Conservation (phyloP, 2,888 invertebrate species). For the Branchellion lobata region DNA sequence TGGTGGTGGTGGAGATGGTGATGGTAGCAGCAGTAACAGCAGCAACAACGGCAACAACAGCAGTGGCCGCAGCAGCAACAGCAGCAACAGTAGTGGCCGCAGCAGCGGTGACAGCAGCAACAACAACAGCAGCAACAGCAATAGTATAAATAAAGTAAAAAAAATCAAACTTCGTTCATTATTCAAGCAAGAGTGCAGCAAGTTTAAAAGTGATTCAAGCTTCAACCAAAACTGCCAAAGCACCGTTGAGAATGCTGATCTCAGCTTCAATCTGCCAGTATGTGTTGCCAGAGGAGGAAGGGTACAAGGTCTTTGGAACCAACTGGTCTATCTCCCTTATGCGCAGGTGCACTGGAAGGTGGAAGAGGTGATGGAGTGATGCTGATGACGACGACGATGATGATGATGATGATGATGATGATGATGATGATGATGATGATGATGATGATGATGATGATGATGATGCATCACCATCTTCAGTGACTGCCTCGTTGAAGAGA, state of each 20-base stretch:
- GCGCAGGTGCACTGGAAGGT: conserved; percentile 60
- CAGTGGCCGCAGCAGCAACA: too few relatives aligned
- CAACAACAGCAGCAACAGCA: too few relatives aligned
- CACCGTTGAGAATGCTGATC: conserved; percentile 57
- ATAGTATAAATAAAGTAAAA: too few relatives aligned
- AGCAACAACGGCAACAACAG: too few relatives aligned
- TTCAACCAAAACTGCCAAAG: too few relatives aligned
- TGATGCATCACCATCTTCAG: conserved; percentile 59
- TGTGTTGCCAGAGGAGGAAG: conserved; percentile 58
- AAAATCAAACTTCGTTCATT: too few relatives aligned
- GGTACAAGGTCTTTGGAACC: conserved; percentile 60
- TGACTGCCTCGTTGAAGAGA: conserved; percentile 61
- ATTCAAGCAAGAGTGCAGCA: too few relatives aligned
- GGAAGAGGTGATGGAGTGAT: not conserved
- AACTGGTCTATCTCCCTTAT: conserved; percentile 62
- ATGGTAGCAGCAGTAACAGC: too few relatives aligned
- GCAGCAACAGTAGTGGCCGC: too few relatives aligned
- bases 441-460: not conserved
- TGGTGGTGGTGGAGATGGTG: too few relatives aligned
- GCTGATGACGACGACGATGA: conserved; percentile 10
- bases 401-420: conserved; percentile 15
- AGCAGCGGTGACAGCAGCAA: too few relatives aligned
- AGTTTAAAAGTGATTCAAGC: too few relatives aligned
- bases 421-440: conserved; percentile 2
- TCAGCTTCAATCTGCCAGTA: conserved; percentile 63